Evolutionary conservation across 2,888 invertebrate species (phyloP).

Genomic region (Acanthosepion esculentum): DNA sequence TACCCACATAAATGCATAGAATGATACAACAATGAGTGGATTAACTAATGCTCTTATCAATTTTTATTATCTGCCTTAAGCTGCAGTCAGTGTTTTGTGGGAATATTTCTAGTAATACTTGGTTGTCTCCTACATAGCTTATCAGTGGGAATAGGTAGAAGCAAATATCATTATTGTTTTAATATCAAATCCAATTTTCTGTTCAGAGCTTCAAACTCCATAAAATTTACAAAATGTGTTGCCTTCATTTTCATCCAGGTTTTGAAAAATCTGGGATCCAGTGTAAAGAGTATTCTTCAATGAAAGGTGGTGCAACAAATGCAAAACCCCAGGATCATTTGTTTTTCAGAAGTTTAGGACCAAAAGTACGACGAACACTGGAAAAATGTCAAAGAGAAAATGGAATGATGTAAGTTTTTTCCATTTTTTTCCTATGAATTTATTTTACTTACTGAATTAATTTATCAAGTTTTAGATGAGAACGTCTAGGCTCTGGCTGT

Average conservation of each 20-base stretch:
- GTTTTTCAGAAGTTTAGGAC: constrained; percentile 79
- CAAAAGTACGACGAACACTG: constrained; percentile 78
- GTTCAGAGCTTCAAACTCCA: not conserved
- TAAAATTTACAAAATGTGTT: constrained; percentile 35
- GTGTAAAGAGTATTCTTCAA: constrained; percentile 79
- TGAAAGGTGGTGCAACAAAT: constrained; percentile 79
- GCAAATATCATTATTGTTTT: no score
- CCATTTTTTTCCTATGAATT: not conserved
- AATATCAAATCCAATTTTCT: no score
- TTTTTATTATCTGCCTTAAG: no score
- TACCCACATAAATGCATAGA: no score
- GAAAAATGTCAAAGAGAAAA: constrained; percentile 82
- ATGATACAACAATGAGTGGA: no score
- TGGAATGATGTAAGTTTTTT: constrained; percentile 79
- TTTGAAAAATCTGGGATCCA: constrained; percentile 77
- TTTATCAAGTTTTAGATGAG: no score
- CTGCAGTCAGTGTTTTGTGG: no score
- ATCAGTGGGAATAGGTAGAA: no score
- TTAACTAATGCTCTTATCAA: no score
- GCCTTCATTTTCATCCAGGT: constrained; percentile 63
- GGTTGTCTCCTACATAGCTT: no score
- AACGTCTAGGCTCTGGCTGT: no score
- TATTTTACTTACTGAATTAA: not conserved
- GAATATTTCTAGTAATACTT: no score
- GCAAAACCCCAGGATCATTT: constrained; percentile 79